Evolutionary conservation across 2,888 invertebrate species (phyloP), one percentile per base, ranked within the genome.

Genomic region (Phyto melanocephala): DNA sequence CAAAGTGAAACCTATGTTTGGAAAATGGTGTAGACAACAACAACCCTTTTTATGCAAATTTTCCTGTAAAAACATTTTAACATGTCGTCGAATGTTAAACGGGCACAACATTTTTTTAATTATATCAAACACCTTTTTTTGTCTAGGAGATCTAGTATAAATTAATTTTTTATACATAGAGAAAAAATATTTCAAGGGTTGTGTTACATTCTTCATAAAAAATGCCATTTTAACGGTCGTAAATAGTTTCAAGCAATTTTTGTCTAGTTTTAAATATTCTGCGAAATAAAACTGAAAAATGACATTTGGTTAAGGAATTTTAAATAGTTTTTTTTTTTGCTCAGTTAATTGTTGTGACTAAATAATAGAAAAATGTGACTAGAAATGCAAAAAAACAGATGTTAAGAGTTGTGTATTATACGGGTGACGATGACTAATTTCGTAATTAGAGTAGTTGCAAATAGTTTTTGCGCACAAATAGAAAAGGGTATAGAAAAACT

Each of bases 341-440:
- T 10, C 52, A 33, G 58, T 45, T 65, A 28, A 52, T 52, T 60
- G 42, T 62, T 42, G 52, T 24, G n/a, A 70, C 22, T 24, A 62
- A 77, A 62, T 62, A 70, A 77, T 62, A 77, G 77, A 77, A 77
- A 77, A 77, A 42, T 58, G n/a, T 35, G 52, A 70, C 45, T 58
- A 63, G 33, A 17, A 80, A 62, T 70, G 70, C 63, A 17, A 68
- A 62, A 37, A 60, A 81, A 52, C 81, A 81, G 81, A 81, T 81
- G 81, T 72, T 74, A 7, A 35, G 17, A 62, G 10, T 22, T 11
- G 37, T 52, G 17, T 50, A 24, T 60, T 62, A 77, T 81, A 77
- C 81, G 81, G 81, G 81, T 20, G 67, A 56, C 76, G 80, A 81
- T 81, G 81, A 81, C 81, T 81, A 81, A 81, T 81, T 62, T 65